Evolutionary conservation across 2,797 vertebrate species (phyloP).

Genomic region (Miichthys miiuy): DNA sequence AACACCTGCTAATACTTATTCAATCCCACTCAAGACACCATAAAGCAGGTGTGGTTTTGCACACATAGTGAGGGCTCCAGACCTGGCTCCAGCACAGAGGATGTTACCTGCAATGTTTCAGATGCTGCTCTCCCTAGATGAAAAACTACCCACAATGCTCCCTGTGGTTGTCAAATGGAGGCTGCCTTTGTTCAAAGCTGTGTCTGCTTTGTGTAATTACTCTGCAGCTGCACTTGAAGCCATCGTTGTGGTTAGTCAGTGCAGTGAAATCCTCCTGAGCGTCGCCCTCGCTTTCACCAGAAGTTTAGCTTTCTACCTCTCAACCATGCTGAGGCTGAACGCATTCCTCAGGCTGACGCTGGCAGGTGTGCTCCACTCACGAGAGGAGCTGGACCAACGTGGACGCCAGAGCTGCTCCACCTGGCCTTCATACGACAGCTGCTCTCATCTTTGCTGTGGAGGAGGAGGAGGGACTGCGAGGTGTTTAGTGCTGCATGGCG

Average conservation of each 20-base stretch:
- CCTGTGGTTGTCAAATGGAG: constrained; percentile 22
- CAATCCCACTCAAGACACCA: constrained; percentile 10
- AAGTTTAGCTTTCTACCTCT: constrained; percentile 47
- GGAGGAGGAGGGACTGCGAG: neutral
- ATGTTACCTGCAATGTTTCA: constrained; percentile 17
- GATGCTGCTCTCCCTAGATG: neutral
- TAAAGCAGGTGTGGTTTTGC: constrained; percentile 39
- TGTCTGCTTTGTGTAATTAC: constrained; percentile 27
- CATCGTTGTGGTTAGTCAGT: constrained; percentile 35
- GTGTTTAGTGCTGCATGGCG: neutral
- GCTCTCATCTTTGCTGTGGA: constrained; percentile 3
- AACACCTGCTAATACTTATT: constrained; percentile 56
- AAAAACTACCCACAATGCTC: constrained; percentile 16
- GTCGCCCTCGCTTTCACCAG: constrained; percentile 57
- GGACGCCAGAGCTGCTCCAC: constrained; percentile 5
- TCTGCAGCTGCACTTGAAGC: constrained; percentile 44
- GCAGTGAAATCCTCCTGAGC: constrained; percentile 61
- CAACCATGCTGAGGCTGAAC: constrained; percentile 66
- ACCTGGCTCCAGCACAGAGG: neutral
- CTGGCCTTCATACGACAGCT: constrained; percentile 35
- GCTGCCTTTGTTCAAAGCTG: constrained; percentile 4
- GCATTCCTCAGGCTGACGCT: constrained; percentile 45
- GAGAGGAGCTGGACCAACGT: neutral
- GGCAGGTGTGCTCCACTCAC: constrained; percentile 29
- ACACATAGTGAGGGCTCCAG: neutral